Conservation (phyloP, 2,797 vertebrate species). For the Gephyroberyx darwinii region DNA sequence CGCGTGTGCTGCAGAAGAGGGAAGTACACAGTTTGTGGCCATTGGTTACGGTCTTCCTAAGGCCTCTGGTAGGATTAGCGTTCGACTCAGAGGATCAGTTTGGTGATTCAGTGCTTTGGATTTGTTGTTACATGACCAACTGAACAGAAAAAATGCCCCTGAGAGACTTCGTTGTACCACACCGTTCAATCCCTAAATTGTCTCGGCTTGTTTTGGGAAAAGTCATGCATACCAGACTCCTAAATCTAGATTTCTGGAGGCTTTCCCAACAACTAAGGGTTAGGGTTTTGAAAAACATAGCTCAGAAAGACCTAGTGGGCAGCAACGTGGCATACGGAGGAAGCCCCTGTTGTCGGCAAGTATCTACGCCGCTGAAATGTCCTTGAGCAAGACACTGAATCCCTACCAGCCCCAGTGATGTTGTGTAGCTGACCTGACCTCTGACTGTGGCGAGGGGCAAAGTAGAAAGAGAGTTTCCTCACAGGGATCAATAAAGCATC, state of each 20-base stretch:
- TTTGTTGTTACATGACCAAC: slow-evolving; percentile 8
- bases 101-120: background rate
- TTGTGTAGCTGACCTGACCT: background rate
- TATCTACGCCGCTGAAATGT: too few relatives aligned
- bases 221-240: background rate
- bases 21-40: background rate
- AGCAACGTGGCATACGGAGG: too few relatives aligned
- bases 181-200: background rate
- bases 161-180: background rate
- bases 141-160: background rate
- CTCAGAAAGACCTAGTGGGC: too few relatives aligned
- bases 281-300: too few relatives aligned
- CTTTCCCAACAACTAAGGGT: too few relatives aligned
- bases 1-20: background rate
- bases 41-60: background rate
- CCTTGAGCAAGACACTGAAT: background rate
- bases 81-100: slow-evolving; percentile 10
- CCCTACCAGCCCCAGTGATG: background rate
- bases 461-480: background rate
- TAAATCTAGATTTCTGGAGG: background rate
- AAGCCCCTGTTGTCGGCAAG: too few relatives aligned
- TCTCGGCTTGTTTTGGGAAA: background rate
- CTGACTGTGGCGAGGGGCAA: too few relatives aligned
- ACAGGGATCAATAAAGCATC: too few relatives aligned
- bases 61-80: slow-evolving; percentile 5